Conservation (phyloP, 2,888 invertebrate genomes). For the Orchesella flavescens region DNA sequence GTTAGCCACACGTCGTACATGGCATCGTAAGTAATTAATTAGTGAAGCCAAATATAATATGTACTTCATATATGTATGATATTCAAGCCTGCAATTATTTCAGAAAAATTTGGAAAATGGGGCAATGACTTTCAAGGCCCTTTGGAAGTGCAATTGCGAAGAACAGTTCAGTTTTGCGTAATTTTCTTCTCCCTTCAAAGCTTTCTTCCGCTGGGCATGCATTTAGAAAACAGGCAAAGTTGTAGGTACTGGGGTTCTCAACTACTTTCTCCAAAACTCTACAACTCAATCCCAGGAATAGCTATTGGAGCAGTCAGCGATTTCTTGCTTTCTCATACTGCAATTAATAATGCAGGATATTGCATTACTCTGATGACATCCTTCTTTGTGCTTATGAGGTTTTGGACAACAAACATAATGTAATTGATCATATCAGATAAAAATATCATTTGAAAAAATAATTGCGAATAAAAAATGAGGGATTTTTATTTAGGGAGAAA, state of each 20-base stretch:
- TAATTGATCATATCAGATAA: not conserved
- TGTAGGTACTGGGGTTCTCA: slow-evolving; percentile 18
- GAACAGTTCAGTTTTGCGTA: not conserved
- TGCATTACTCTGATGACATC: not conserved
- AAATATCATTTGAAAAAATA: not conserved
- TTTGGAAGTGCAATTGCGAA: not conserved
- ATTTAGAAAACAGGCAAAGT: slow-evolving; percentile 1
- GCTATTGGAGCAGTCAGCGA: not conserved
- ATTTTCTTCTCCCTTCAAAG: not conserved
- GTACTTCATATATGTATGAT: not conserved
- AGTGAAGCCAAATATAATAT: not conserved
- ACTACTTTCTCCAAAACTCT: not conserved
- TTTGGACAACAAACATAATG: slow-evolving; percentile 21
- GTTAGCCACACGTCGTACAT: not conserved
- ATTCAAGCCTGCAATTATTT: not conserved
- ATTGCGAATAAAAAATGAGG: too few relatives aligned
- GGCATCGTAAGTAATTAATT: not conserved
- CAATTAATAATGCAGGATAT: not conserved
- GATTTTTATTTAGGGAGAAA: not conserved
- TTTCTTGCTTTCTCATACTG: not conserved
- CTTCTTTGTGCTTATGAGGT: slow-evolving; percentile 19
- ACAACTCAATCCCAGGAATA: not conserved
- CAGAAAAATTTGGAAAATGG: slow-evolving; percentile 11
- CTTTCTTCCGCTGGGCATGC: not conserved
- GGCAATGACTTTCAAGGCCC: slow-evolving; percentile 5